These are phyloP conservation scores for Hoplostethus mediterraneus DNA, from an alignment of 2,797 vertebrate species.

Conservation along the genomic window DNA sequence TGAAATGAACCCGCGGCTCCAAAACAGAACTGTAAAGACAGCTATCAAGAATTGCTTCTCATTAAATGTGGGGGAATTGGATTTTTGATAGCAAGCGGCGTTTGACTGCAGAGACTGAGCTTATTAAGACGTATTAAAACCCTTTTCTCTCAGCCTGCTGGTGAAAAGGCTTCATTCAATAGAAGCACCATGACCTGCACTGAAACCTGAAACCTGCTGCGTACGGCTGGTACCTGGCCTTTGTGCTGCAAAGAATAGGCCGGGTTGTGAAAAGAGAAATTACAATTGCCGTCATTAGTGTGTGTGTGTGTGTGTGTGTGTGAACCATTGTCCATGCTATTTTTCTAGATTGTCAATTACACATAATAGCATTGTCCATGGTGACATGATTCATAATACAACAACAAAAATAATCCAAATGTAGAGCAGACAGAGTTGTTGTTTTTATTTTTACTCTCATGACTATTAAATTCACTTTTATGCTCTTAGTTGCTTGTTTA, in stretches of 20 bases:
- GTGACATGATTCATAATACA: background rate
- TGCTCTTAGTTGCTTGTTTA: too few relatives aligned
- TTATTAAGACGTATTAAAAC: conserved; percentile 56
- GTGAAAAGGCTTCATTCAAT: background rate
- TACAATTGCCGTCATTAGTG: background rate
- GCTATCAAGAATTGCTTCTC: conserved; percentile 28
- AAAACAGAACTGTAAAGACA: conserved; percentile 31
- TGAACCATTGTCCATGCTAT: background rate
- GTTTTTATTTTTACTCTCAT: too few relatives aligned
- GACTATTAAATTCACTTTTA: too few relatives aligned
- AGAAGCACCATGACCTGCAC: background rate
- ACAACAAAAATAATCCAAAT: too few relatives aligned
- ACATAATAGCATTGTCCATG: background rate
- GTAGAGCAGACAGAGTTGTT: too few relatives aligned
- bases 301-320: background rate
- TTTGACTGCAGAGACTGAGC: conserved; percentile 31
- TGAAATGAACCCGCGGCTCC: conserved; percentile 34
- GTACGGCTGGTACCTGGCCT: background rate
- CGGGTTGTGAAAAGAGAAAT: background rate
- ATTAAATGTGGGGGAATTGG: conserved; percentile 33
- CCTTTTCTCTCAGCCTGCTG: background rate
- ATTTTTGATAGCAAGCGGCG: conserved; percentile 32
- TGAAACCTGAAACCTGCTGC: background rate
- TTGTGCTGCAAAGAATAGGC: conserved; percentile 1
- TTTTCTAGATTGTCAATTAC: too few relatives aligned